Base-by-base conservation (phyloP, 37 sponge, comb jelly and placozoan genomes). In the Diacarnus erythraeanus region DNA sequence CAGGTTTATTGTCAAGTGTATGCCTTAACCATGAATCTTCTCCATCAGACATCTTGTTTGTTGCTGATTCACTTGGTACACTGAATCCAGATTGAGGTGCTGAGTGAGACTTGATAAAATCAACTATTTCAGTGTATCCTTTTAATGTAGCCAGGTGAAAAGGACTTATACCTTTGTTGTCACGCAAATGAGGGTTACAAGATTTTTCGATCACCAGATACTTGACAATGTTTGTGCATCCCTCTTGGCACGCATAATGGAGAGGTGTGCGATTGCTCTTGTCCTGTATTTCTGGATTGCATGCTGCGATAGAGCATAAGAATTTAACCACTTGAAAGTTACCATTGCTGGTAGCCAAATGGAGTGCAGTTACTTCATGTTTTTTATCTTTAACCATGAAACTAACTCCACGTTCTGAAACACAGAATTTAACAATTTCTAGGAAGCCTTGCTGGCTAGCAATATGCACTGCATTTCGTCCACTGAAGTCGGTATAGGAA, bases 181-280 rank as follows among this genome's bases (percentile, higher is more conserved):
- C 91, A 25, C 63, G 35, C 1, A 26, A 15, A 9, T 56, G 30
- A 0, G 77, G 66, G 42, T 80, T 66, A 60, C 69, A 71, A 21
- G 38, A 15, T 33, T 65, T 27, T 36, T 82, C 59, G 0, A 56
- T 39, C 0, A 84, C 51, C 2, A 84, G 51, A 64, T 56, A 66
- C 83, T 82, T 80, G 20, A 86, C 80, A 15, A 83, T 69, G 1
- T 78, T 80, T n/a, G 83, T 5, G 42, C 88, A 72, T 0, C 91
- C 91, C 38, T 85, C 89, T 17, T 71, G 61, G 44, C 89, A 85
- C 0, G 90, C 89, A 42, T 78, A 74, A 59, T 91, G 92, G 9
- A 95, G 81, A 17, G 96, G 84, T 1, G 77, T 82, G 22, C 81
- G 77, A 25, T 69, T 74, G 27, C 82, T 73, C 42, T 44, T 39